phyloP scores from a whole-genome alignment of 2,797 vertebrate species.

The Remorina albescens region DNA sequence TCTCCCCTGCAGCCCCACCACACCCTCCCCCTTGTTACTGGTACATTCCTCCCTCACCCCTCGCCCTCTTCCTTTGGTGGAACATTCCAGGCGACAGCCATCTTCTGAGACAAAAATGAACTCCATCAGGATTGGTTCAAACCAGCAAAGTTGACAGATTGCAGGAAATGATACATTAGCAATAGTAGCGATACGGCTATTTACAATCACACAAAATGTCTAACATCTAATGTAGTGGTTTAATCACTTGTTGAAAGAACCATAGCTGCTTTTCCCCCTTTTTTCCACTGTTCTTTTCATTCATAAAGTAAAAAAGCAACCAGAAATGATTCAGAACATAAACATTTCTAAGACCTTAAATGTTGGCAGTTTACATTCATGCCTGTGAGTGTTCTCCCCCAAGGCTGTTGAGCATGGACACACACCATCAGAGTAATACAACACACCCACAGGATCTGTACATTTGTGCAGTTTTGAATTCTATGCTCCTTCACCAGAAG shows the following conservation, averaged over 20 bases:
- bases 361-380: slow-evolving; percentile 80
- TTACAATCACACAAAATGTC: slow-evolving; percentile 75
- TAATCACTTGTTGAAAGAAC: slow-evolving; percentile 59
- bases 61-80: slow-evolving; percentile 72
- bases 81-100: slow-evolving; percentile 79
- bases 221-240: slow-evolving; percentile 63
- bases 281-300: slow-evolving; percentile 31
- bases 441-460: slow-evolving; percentile 65
- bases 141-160: slow-evolving; percentile 68
- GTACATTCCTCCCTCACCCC: slow-evolving; percentile 74
- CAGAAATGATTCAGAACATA: slow-evolving; percentile 50
- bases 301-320: slow-evolving; percentile 51
- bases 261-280: slow-evolving; percentile 50
- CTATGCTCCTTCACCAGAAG: slow-evolving; percentile 32
- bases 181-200: slow-evolving; percentile 72
- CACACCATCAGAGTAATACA: slow-evolving; percentile 58
- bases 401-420: slow-evolving; percentile 56
- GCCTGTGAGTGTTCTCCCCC: slow-evolving; percentile 59
- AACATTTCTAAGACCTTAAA: slow-evolving; percentile 57
- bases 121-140: slow-evolving; percentile 64
- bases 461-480: slow-evolving; percentile 74
- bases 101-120: slow-evolving; percentile 77
- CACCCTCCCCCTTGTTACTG: slow-evolving; percentile 56
- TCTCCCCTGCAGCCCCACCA: slow-evolving; percentile 28
- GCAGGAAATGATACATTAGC: slow-evolving; percentile 71